Percentiles rank a stretch among this genome's conserved stretches.
These are phyloP conservation scores for Pristionchus fissidentatus DNA, from an alignment of 2,888 invertebrate species.

Conservation along the genomic window DNA sequence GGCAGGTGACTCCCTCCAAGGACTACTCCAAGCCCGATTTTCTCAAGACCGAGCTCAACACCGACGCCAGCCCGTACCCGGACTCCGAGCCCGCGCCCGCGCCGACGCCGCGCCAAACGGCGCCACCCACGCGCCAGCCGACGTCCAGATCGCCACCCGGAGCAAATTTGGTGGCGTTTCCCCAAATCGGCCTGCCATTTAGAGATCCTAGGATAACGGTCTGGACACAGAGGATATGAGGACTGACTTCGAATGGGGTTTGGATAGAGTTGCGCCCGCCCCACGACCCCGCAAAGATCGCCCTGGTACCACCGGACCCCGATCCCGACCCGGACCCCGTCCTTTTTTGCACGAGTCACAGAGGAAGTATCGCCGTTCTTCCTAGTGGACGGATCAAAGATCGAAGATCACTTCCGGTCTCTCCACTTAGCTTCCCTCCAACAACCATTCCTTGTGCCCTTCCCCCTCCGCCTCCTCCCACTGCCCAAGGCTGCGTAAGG, in stretches of 20 bases:
- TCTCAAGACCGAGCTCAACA: too few species aligned
- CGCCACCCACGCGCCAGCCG: background rate
- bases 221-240: background rate
- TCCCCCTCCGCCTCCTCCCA: background rate
- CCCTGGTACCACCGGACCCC: background rate
- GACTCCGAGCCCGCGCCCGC: too few species aligned
- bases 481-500: background rate
- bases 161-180: background rate
- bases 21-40: too few species aligned
- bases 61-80: too few species aligned
- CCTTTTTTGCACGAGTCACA: background rate
- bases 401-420: background rate
- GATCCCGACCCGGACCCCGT: background rate
- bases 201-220: background rate
- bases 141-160: background rate
- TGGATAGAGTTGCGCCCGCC: background rate
- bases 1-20: too few species aligned
- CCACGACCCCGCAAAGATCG: background rate
- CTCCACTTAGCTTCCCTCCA: background rate
- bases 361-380: slow-evolving; percentile 4
- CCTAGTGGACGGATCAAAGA: background rate
- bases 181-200: background rate
- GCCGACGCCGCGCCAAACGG: background rate
- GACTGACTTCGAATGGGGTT: background rate
- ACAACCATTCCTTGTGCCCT: background rate